Base-by-base conservation (phyloP, 2,113 vertebrate genomes). In the Hipposideros armiger region DNA sequence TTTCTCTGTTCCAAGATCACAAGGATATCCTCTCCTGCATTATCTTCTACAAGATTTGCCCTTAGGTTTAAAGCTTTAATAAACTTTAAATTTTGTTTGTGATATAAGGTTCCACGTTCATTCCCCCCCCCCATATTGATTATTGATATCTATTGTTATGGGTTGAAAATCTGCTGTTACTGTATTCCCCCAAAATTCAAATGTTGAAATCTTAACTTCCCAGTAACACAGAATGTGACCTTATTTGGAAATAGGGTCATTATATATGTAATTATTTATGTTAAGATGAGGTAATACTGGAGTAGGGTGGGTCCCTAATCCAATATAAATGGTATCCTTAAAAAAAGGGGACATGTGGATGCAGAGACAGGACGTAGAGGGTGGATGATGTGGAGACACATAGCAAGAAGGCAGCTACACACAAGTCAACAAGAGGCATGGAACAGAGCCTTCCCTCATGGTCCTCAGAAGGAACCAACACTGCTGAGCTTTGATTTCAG, bases 61-160 rank as follows among this genome's bases (percentile, higher is more conserved):
- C 91, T 82, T 42, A 22, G 22, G 86, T 81, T 76, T 66, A 87
- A 94, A 95, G 11, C 6, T 77, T 76, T 45, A 91, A 66, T n/a
- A 81, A 42, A 22, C 19, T 76, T 94, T 78, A 42, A 56, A 36
- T 86, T 89, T 74, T 50, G 32, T 91, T 47, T 83, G 22, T 47
- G n/a, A 7, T 11, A 83, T 66, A 85, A 77, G 36, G 5, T 82
- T 66, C 32, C 50, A 45, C 26, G 52, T 54, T 62, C 36, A 84
- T 54, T 84, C 94, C 36, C 67, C n/a, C 72, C n/a, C 11, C 45
- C 36, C 36, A 32, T 36, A 62, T 40, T 90, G 50, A 32, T 4
- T 54, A 19, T 54, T 54, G 52, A 15, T 54, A 19, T 54, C 52
- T 54, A 54, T 54, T 54, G 52, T 54, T 54, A 54, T 54, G 16